A percentile compares a stretch with the other conserved stretches of the same genome.
phyloP scores from a whole-genome alignment of 2,797 vertebrate genomes.

The Thaleichthys pacificus region DNA sequence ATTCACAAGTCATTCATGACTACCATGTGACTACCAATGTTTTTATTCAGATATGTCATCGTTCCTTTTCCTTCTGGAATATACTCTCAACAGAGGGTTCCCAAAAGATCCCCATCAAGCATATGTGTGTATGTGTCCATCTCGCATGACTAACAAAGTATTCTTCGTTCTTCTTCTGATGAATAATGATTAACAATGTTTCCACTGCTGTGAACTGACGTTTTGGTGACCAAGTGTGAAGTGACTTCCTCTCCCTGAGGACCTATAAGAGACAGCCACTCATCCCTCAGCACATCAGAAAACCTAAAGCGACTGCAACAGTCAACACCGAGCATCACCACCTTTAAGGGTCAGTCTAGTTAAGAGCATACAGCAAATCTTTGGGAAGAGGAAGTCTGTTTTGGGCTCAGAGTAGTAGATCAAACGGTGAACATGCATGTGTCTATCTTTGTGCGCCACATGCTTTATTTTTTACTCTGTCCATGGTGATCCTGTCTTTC shows the following conservation, averaged over 20 bases:
- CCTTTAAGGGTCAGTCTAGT: background rate
- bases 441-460: background rate
- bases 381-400: background rate
- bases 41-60: no score
- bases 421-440: background rate
- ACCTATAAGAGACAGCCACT: background rate
- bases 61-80: no score
- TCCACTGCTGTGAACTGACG: background rate
- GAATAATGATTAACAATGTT: background rate
- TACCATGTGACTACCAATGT: no score
- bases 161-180: no score
- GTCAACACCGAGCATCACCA: background rate
- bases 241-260: conserved; percentile 7
- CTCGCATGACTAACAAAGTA: background rate
- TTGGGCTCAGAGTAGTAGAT: background rate
- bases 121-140: background rate
- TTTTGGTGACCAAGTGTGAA: background rate
- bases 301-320: background rate
- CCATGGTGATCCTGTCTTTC: conserved; percentile 1
- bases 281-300: background rate
- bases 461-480: background rate
- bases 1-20: background rate
- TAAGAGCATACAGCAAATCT: background rate
- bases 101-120: no score
- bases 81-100: no score